Base-by-base conservation (phyloP, 2,113 vertebrate genomes). In the Tylochromis polylepis region DNA sequence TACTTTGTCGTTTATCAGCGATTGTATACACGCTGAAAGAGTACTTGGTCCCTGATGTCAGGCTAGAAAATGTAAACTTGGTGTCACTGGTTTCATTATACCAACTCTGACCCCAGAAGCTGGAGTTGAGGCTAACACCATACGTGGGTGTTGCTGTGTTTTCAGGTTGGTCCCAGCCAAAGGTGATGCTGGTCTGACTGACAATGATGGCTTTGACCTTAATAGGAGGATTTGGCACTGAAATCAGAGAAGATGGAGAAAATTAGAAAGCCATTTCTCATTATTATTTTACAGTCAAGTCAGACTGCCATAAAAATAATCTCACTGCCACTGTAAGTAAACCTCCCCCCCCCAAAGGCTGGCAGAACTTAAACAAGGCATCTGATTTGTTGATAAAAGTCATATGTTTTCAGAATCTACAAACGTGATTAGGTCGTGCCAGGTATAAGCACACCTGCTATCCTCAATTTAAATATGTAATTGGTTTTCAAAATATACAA, bases 41-140 rank as follows among this genome's bases (percentile, higher is more conserved):
- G 24, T 95, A 96, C 0, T 0, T 87, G 34, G 87, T 94, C 56
- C 95, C 95, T 6, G 95, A 89, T 1, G 0, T 57, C 65, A 95
- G 82, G 5, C 0, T 0, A 0, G 0, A 0, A 14, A 94, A 89
- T 1, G 2, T 91, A 27, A 49, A 0, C 0, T 0, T 70, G 55
- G 14, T 83, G 1, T 0, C 0, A 2, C 2, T 0, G 0, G 0
- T 0, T 10, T 4, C 1, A 1, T 0, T 0, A 0, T 0, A 0
- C 0, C 10, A 0, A 0, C 0, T 2, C 0, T 72, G 0, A 0
- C 2, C 4, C 93, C 93, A 95, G 90, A 94, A 94, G 1, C 0
- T 3, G 11, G 85, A 78, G 2, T 0, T 18, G 38, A 91, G 18
- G 0, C 0, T 16, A 0, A 93, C 65, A 0, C 0, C 0, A 72